Evolutionary conservation across 2,113 vertebrate genomes (phyloP), one percentile per base, ranked within the genome.

Genomic region (Silurus asotus): DNA sequence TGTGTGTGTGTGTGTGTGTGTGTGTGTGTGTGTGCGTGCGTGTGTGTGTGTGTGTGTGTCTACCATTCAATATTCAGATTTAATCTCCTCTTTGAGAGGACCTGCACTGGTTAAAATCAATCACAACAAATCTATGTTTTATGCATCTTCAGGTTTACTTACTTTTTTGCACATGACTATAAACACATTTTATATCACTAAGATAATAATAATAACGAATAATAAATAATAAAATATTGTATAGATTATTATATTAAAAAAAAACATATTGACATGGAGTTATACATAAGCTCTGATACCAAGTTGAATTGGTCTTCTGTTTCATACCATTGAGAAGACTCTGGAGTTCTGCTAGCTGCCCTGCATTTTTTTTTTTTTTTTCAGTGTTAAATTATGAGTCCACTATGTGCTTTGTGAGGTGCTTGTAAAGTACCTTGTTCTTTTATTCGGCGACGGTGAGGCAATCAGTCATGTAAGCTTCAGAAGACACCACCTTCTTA

Each of bases 41-140:
- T 65, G 48, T 70, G 25, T 19, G n/a, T 75, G 67, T 48, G 10
- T 48, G 48, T 58, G 49, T 67, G 80, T 65, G 49, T 45, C 5
- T 45, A 64, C 37, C 55, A 82, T 86, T 72, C 17, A 58, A 65
- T 80, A 80, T 88, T 88, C 67, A 20, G 55, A 81, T 88, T 75
- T 81, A n/a, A 76, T 84, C 83, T 84, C 53, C 70, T 14, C 53
- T 67, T 88, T 84, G 48, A 81, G 64, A 80, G 20, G 59, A 82
- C 51, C 78, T 82, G 77, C 59, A 37, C n/a, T n/a, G 79, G 48
- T 83, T 83, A 53, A 81, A 82, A 75, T 82, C 85, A 75, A 82
- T 81, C 65, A 49, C 53, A 64, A 75, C 19, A 28, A 85, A 74
- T 81, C 49, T 10, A 51, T 17, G 28, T 79, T 85, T 19, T 81